A percentile compares a stretch with the other conserved stretches of the same genome.
These are phyloP conservation scores for Pygoscelis adeliae DNA, from an alignment of 2,113 vertebrate genomes.

Conservation along the genomic window DNA sequence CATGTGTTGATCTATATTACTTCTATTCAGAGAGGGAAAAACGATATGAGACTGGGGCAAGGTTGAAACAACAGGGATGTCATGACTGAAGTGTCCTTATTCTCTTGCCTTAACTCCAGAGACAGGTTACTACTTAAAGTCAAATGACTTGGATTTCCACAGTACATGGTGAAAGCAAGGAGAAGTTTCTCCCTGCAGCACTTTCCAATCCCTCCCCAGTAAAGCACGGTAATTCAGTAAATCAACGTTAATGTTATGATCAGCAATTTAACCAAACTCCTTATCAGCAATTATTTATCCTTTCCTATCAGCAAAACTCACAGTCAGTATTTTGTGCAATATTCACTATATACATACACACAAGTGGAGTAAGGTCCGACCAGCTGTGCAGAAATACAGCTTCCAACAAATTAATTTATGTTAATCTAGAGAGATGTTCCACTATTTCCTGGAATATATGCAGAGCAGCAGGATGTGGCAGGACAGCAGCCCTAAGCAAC, in stretches of 20 bases:
- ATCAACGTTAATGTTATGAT: neutral
- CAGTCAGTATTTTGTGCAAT: neutral
- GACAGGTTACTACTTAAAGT: neutral
- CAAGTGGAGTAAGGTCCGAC: neutral
- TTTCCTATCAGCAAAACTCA: neutral
- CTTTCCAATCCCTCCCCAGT: neutral
- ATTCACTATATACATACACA: neutral
- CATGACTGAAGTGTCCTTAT: neutral
- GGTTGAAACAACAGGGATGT: neutral
- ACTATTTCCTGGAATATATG: neutral
- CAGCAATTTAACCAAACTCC: neutral
- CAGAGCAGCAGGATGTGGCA: neutral
- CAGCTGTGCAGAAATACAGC: neutral
- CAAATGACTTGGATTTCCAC: neutral
- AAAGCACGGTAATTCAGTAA: neutral
- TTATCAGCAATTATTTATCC: neutral
- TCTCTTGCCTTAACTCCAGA: neutral
- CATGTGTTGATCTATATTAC: neutral
- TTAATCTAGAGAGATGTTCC: neutral
- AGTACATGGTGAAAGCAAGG: neutral
- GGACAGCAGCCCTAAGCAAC: neutral
- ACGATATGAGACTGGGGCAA: fast-evolving
- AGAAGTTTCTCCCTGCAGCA: neutral
- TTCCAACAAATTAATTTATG: neutral
- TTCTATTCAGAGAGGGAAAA: neutral